These are phyloP conservation scores for Homalodisca vitripennis DNA, from an alignment of 1,140 invertebrate species.

Conservation along the genomic window DNA sequence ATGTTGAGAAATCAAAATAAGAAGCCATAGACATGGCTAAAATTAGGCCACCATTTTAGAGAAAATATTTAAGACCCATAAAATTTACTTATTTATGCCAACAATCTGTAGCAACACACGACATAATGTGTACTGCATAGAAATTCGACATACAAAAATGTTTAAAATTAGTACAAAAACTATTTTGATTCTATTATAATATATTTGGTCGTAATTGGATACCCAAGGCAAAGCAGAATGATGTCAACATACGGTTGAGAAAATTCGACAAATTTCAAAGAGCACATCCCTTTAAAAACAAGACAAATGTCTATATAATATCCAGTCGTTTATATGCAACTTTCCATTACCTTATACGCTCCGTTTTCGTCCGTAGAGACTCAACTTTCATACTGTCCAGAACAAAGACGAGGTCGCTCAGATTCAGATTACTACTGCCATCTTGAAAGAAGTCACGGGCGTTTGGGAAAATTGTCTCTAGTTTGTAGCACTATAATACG, in stretches of 20 bases:
- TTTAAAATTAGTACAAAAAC: too few species aligned
- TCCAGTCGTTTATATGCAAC: background rate
- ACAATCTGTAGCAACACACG: too few species aligned
- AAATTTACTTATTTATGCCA: background rate
- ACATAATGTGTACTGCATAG: too few species aligned
- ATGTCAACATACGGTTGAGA: slow-evolving; percentile 12
- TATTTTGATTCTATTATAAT: too few species aligned
- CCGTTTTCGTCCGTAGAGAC: slow-evolving; percentile 16
- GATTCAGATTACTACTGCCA: slow-evolving; percentile 26
- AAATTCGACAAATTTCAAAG: too few species aligned
- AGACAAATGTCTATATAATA: background rate
- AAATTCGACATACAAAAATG: too few species aligned
- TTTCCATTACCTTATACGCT: slow-evolving; percentile 20
- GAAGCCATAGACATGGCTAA: too few species aligned
- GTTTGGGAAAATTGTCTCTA: background rate
- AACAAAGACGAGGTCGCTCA: slow-evolving; percentile 25
- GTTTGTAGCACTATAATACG: too few species aligned
- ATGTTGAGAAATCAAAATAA: too few species aligned
- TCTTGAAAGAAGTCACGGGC: slow-evolving; percentile 20
- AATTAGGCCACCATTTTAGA: background rate
- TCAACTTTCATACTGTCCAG: slow-evolving; percentile 23
- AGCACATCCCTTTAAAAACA: background rate
- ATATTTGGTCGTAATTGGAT: slow-evolving; percentile 22
- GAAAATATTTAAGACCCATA: slow-evolving; percentile 26
- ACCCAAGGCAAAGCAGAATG: background rate